Evolutionary conservation across 2,113 vertebrate genomes (phyloP), one percentile per base, ranked within the genome.

Genomic region (Prionailurus viverrinus): DNA sequence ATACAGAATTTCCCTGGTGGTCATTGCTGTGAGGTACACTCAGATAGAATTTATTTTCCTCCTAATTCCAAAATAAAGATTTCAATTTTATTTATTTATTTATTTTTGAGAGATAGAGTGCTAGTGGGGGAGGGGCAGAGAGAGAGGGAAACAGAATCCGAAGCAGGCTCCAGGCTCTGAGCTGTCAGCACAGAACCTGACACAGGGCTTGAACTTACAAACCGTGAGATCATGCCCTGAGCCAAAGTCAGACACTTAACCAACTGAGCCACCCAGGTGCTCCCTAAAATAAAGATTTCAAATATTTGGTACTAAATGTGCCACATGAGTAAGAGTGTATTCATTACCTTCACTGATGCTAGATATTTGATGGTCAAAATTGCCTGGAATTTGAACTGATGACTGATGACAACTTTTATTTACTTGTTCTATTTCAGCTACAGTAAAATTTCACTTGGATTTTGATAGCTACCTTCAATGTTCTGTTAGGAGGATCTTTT

Each of bases 41-140:
- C 27, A 66, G 0, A 41, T 53, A 29, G 36, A 79, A 97, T 94
- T 97, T 71, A 76, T 7, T 94, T n/a, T 96, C 15, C 18, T 96
- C 18, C 33, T 5, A 27, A 48, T 63, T 53, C 5, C n/a, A 82
- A 58, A 88, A 29, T 31, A 66, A 82, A 80, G 7, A 73, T 16
- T 58, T 53, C 9, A 0, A 25, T 61, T 18, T 55, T 55, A 18
- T 21, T 58, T 58, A 19, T 58, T 21, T 19, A 61, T 61, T 61
- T 61, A 61, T 61, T 61, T 61, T 61, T 61, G 19, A 61, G 58
- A 61, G 58, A 51, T 4, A 16, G 53, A 58, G 55, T 58, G 55
- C 21, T 61, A 21, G 19, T 61, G 19, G 58, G 21, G 21, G 21
- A 61, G 21, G 58, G 58, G 58, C 21, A 61, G 58, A 61, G 58